phyloP scores from a whole-genome alignment of 92 coral and sea anemone genomes.

The Bergia sp. region DNA sequence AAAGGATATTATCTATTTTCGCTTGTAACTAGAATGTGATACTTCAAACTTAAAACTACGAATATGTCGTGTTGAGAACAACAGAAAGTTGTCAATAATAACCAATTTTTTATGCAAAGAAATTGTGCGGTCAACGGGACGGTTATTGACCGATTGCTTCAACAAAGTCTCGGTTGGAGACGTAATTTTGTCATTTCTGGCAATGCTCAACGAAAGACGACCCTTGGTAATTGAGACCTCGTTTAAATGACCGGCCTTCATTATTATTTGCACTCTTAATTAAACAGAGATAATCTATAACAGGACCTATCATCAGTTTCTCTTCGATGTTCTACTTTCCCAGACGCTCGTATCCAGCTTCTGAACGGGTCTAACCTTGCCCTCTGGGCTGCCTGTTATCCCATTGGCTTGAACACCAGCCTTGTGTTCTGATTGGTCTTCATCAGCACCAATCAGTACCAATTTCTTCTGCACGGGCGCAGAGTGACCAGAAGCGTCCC shows the following conservation, averaged over 20 bases:
- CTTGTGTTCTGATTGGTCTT: neutral
- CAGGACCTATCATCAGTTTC: neutral
- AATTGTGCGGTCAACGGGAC: neutral
- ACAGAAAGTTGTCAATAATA: too few species aligned
- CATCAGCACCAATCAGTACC: neutral
- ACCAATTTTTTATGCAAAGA: neutral
- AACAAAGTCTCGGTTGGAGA: neutral
- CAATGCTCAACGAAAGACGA: too few species aligned
- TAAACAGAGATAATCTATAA: neutral
- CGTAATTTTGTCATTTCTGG: neutral
- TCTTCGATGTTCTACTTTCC: constrained; percentile 32
- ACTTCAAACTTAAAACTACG: neutral
- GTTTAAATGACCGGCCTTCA: neutral
- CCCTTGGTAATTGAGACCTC: neutral
- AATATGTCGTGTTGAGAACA: neutral
- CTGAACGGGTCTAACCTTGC: constrained; percentile 14
- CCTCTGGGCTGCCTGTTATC: neutral
- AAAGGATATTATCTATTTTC: neutral
- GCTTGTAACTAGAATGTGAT: too few species aligned
- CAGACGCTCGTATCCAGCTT: constrained; percentile 38
- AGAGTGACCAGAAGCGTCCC: constrained; percentile 24
- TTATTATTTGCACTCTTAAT: neutral
- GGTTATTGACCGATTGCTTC: neutral
- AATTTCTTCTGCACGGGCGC: constrained; percentile 9
- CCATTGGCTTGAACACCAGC: neutral